These are phyloP conservation scores for Thecophora atra DNA, from an alignment of 2,888 invertebrate species.

Conservation along the genomic window DNA sequence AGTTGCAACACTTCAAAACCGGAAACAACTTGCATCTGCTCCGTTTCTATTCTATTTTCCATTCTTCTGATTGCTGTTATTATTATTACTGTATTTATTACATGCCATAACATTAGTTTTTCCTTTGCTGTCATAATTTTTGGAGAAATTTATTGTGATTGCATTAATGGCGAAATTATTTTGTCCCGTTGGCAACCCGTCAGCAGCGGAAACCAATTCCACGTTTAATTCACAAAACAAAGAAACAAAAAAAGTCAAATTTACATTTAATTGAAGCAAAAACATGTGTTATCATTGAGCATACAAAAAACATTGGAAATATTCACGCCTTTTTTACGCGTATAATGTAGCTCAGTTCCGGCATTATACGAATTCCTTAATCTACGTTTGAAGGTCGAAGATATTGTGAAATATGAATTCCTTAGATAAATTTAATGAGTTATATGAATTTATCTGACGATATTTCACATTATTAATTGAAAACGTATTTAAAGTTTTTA, in stretches of 20 bases:
- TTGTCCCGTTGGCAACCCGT: slow-evolving; percentile 26
- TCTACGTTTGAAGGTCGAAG: no score
- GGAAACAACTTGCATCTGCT: background rate
- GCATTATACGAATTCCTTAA: background rate
- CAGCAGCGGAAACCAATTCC: slow-evolving; percentile 22
- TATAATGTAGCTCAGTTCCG: background rate
- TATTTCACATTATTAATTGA: no score
- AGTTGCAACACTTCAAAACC: slow-evolving; percentile 1
- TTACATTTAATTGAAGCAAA: slow-evolving; percentile 55
- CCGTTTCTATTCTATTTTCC: slow-evolving; percentile 3
- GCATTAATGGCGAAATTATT: slow-evolving; percentile 57
- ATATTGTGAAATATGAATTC: no score
- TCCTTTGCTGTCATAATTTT: slow-evolving; percentile 11
- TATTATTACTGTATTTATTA: slow-evolving; percentile 11
- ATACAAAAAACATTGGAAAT: slow-evolving; percentile 7
- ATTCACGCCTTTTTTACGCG: background rate
- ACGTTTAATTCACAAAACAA: slow-evolving; percentile 3
- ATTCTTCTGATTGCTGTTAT: no score
- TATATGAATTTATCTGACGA: no score
- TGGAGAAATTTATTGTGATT: slow-evolving; percentile 42
- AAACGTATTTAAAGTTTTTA: no score
- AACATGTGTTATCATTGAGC: slow-evolving; percentile 45
- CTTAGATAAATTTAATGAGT: no score
- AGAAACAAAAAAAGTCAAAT: slow-evolving; percentile 49
- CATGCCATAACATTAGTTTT: slow-evolving; percentile 5